A percentile compares a stretch with the other conserved stretches of the same genome.
Evolutionary conservation across 2,113 vertebrate genomes (phyloP).

Genomic region (Amazona guildingii): DNA sequence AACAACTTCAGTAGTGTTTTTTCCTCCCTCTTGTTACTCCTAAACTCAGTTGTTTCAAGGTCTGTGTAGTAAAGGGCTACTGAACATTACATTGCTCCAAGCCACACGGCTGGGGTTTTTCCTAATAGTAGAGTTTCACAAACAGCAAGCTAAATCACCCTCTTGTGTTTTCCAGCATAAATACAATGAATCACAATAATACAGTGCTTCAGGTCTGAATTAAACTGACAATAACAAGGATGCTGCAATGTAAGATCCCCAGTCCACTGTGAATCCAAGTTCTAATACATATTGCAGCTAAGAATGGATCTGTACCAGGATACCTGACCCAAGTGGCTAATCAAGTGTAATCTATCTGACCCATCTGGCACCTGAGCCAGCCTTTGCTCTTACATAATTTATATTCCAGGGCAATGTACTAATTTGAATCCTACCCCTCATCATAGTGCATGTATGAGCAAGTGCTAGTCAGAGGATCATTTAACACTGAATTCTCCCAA

Average conservation of each 20-base stretch:
- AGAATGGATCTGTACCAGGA: neutral
- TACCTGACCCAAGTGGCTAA: neutral
- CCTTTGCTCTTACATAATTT: neutral
- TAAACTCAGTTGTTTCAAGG: neutral
- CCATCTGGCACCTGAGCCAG: neutral
- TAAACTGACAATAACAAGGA: neutral
- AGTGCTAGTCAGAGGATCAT: conserved; percentile 15
- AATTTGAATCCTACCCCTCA: neutral
- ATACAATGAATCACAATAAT: neutral
- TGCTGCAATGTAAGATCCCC: neutral
- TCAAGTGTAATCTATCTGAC: neutral
- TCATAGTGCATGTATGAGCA: neutral
- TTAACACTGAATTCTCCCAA: conserved; percentile 46
- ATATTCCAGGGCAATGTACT: neutral
- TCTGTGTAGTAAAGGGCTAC: neutral
- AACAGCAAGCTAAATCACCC: conserved; percentile 13
- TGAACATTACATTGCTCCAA: neutral
- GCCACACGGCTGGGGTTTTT: neutral
- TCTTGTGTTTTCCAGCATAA: neutral
- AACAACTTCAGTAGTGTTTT: neutral
- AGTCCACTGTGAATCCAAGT: neutral
- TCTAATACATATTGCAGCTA: neutral
- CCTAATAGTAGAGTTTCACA: neutral
- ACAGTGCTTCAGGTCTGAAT: neutral
- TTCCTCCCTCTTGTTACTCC: neutral